Base-by-base conservation (phyloP, 2,888 invertebrate species). In the Eudemis profundana region DNA sequence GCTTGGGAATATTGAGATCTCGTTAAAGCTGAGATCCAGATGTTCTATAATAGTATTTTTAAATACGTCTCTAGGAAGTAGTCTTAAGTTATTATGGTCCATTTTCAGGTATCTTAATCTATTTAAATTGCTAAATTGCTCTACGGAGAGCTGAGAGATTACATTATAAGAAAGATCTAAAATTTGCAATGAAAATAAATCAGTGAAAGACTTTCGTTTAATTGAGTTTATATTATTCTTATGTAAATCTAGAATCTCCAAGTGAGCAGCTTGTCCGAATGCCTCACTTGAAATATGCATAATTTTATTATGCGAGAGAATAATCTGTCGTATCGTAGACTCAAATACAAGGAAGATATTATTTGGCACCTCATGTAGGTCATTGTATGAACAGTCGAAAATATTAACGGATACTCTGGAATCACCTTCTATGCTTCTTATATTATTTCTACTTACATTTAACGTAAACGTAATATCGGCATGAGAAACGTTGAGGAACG, bases 11-110 rank as follows among this genome's bases (percentile, higher is more conserved):
- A 96, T 93, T 2, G 95, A 94, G 73, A 97, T 94, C 72, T 95
- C 95, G 79, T 97, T 97, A 71, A 93, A 93, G 70, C 96, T 95
- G 70, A 98, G 93, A 81, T 97, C 96, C 54, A 98, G 88, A 82
- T 95, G 95, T 81, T 97, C 97, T 57, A 97, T 87, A 15, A 95
- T 94, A 0, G 97, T 97, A 70, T 96, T 96, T 81, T 95, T 95
- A 81, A 97, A 96, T 4, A 96, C 94, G 72, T 96, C 96, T 63
- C 96, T 93, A 0, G 96, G 95, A 42, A 97, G 86, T 10, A 96
- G 94, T 75, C 95, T 94, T 70, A 97, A 85, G 70, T 94, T 94
- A 82, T 97, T 97, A 67, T 94, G 93, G 69, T 95, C 94, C 67
- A 97, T 84, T 83, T 96, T 95, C 42, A 97, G 84, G 69, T 96